Evolutionary conservation across 2,113 vertebrate species (phyloP).

Genomic region (Haemorhous mexicanus): DNA sequence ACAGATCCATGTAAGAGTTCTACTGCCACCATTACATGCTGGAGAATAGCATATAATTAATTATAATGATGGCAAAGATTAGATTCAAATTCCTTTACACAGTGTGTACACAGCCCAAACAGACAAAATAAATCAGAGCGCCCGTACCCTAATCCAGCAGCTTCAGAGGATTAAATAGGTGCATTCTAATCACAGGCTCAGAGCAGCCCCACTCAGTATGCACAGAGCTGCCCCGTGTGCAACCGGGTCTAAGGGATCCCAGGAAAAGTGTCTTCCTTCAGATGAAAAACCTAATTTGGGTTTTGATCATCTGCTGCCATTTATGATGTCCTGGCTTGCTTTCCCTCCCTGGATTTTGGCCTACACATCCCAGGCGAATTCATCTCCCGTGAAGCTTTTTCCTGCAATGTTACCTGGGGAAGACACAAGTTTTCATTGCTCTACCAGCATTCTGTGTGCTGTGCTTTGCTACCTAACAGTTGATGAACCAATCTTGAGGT

Average conservation of each 20-base stretch:
- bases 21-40: slow-evolving; percentile 56
- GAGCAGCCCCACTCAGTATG: slow-evolving; percentile 33
- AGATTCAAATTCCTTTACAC: slow-evolving; percentile 73
- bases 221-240: neutral
- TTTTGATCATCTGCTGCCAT: neutral
- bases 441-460: neutral
- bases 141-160: slow-evolving; percentile 64
- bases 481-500: neutral
- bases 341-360: neutral
- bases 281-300: neutral
- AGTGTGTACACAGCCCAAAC: slow-evolving; percentile 66
- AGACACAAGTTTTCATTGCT: neutral
- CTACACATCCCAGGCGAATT: neutral
- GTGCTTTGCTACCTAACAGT: neutral
- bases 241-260: neutral
- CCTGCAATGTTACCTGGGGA: neutral
- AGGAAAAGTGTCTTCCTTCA: neutral
- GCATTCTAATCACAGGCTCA: slow-evolving; percentile 69
- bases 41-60: slow-evolving; percentile 75
- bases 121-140: slow-evolving; percentile 75
- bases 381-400: neutral
- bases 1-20: slow-evolving; percentile 60
- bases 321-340: neutral
- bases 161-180: slow-evolving; percentile 72
- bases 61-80: slow-evolving; percentile 77